phyloP scores from a whole-genome alignment of 2,888 invertebrate species.

The Stegana nigrithorax region DNA sequence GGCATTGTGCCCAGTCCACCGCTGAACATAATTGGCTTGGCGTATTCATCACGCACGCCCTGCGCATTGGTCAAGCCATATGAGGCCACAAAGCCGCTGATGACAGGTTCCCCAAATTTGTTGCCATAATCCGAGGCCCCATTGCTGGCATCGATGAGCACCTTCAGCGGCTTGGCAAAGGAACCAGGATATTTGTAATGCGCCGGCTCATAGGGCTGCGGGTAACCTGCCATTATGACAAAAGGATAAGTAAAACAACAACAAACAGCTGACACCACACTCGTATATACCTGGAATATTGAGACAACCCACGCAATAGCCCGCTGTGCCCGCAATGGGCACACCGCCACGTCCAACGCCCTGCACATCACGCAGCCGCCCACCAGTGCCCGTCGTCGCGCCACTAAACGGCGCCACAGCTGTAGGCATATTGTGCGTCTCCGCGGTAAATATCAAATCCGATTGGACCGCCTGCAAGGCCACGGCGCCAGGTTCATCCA shows the following conservation, averaged over 20 bases:
- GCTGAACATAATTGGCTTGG: slow-evolving; percentile 99
- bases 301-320: slow-evolving; percentile 95
- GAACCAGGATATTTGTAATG: slow-evolving; percentile 83
- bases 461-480: slow-evolving; percentile 74
- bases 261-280: no score
- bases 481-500: slow-evolving; percentile 73
- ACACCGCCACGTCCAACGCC: slow-evolving; percentile 94
- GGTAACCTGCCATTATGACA: slow-evolving; percentile 75
- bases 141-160: slow-evolving; percentile 95
- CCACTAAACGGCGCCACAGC: slow-evolving; percentile 98
- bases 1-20: slow-evolving; percentile 95
- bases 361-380: slow-evolving; percentile 91
- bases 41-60: slow-evolving; percentile 86
- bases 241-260: no score
- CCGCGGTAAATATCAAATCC: slow-evolving; percentile 97
- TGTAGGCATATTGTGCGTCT: slow-evolving; percentile 98
- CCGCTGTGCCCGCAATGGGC: slow-evolving; percentile 95
- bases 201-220: slow-evolving; percentile 87
- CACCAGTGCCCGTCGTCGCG: slow-evolving; percentile 97
- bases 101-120: slow-evolving; percentile 97
- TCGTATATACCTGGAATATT: slow-evolving; percentile 85
- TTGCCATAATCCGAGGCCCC: slow-evolving; percentile 99
- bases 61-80: slow-evolving; percentile 81
- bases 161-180: slow-evolving; percentile 89
- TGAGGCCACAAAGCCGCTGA: slow-evolving; percentile 90